Evolutionary conservation across 2,113 vertebrate genomes (phyloP), one percentile per base, ranked within the genome.

Genomic region (Plecotus auritus): DNA sequence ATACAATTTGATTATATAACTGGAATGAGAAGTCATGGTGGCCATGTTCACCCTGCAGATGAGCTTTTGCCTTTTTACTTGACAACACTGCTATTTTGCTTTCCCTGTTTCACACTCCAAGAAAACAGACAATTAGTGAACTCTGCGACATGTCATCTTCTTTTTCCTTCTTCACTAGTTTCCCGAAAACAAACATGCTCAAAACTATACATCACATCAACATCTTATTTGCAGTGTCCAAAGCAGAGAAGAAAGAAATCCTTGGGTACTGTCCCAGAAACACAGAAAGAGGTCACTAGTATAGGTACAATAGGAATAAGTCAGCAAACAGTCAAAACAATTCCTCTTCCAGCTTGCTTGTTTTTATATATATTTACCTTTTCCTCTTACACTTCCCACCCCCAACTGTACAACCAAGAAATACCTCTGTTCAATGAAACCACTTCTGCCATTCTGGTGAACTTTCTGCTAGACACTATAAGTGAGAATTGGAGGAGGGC

Each of bases 91-190:
- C 16, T 72, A 32, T 67, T 92, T 81, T 56, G 8, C 35, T 84
- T 26, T 42, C 67, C 17, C 13, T 64, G 3, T 85, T 90, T 93
- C 40, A 73, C 1, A 1, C 32, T 69, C n/a, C 85, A 92, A 47
- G 47, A 92, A 96, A 92, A 92, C 81, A 23, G 20, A 93, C 35
- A 67, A 32, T 51, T 91, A n/a, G n/a, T 88, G 30, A 93, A 69
- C 42, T 93, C 42, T 70, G 18, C 47, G 11, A 23, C 35, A 5
- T 76, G 9, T 64, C 67, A 51, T 16, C 40, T 54, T 88, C 28
- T 87, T 89, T 80, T 91, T 81, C 35, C 8, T 85, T 69, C 22
- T 77, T 90, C 11, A 18, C 3, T 26, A 86, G 80, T 76, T 45
- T 84, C 37, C 23, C 45, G 42, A 37, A 92, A 95, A 82, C 70